Base-by-base conservation (phyloP, 2,797 vertebrate genomes). In the Sparidentex hasta region DNA sequence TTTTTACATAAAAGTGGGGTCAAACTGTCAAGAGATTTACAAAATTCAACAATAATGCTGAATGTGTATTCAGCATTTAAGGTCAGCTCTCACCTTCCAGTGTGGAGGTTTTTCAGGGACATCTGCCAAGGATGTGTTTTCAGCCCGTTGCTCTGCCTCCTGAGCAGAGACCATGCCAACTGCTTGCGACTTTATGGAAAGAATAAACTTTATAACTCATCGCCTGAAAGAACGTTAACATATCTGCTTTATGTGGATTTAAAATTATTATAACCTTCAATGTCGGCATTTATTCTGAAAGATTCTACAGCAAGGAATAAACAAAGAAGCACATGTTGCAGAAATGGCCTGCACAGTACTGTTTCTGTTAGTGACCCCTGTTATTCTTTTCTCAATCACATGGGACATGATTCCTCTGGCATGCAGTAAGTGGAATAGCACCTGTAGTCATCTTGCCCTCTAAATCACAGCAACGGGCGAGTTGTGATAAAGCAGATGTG, bases 391-490 rank as follows among this genome's bases (percentile, higher is more conserved):
- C 59, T 62, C 73, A 62, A 80, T 90, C 88, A 66, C 61, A 59
- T 66, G 65, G 67, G 90, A 86, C 83, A 80, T n/a, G 69, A 66
- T 81, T 88, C 71, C 58, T 77, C 71, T 71, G 76, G 80, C 70
- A 65, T 63, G 44, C 52, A 59, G 17, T 72, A 74, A 84, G 78
- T 75, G 74, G 69, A 88, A 79, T 70, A 90, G 72, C 89, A 93
- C 88, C 78, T 92, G 87, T 71, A 46, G 48, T 51, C 16, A 11
- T 67, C 72, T 55, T 68, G 55, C 65, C 38, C 62, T 51, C 68
- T 87, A 87, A 92, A 91, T 90, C 86, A 84, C 75, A 82, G 66
- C 66, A 84, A 69, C 80, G 78, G 79, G 51, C 17, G 1, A 70
- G 69, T 90, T 84, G 76, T 71, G 73, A 86, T 78, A 80, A 84